These are phyloP conservation scores for Periphyllus acericola DNA, from an alignment of 2,888 invertebrate genomes.

Conservation along the genomic window DNA sequence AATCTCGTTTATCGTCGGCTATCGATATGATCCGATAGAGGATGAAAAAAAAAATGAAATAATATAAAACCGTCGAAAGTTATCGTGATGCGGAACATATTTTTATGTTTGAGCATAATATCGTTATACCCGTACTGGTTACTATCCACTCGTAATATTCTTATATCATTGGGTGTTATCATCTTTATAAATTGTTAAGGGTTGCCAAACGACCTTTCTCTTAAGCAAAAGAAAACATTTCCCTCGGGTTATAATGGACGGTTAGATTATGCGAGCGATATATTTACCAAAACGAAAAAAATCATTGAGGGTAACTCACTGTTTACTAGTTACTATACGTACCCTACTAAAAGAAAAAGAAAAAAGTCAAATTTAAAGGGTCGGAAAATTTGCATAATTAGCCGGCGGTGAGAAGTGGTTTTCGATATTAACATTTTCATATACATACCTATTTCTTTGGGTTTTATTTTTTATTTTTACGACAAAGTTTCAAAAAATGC, in stretches of 20 bases:
- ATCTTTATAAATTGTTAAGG: not conserved
- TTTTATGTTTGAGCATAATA: not conserved
- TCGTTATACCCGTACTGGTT: too few relatives aligned
- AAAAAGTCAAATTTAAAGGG: conserved; percentile 11
- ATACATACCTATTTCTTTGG: not conserved
- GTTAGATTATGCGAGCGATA: not conserved
- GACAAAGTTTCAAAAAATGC: not conserved
- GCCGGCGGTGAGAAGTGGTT: not conserved
- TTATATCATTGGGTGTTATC: not conserved
- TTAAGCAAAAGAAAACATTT: not conserved
- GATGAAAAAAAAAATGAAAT: not conserved
- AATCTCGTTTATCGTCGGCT: not conserved
- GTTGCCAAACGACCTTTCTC: not conserved
- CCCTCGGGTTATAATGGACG: not conserved
- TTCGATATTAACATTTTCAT: not conserved
- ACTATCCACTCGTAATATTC: too few relatives aligned
- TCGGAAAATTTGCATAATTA: conserved; percentile 15
- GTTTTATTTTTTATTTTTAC: not conserved
- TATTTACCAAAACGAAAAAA: not conserved
- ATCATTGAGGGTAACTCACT: not conserved
- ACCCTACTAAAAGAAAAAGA: not conserved
- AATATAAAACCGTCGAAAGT: not conserved
- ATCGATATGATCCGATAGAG: not conserved
- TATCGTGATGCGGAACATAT: not conserved
- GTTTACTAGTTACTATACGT: not conserved